Evolutionary conservation across 2,113 vertebrate genomes (phyloP).

Genomic region (Pygoscelis antarcticus): DNA sequence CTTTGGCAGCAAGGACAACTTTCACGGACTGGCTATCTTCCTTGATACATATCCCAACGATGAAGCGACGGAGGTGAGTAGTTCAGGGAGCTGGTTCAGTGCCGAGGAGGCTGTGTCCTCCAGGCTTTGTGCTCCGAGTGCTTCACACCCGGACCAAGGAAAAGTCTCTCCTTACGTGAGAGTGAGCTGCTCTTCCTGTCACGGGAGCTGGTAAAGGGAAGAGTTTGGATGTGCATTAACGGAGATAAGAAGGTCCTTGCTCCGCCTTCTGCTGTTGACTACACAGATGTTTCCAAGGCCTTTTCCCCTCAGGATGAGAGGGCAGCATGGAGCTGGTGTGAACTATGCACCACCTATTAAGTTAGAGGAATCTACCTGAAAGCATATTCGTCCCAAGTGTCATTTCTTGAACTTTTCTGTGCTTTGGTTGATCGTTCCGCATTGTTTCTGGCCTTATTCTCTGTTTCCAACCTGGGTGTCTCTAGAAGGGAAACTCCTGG

Average conservation of each 20-base stretch:
- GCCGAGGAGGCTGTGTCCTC: not conserved
- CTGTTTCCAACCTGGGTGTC: not conserved
- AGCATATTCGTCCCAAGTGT: not conserved
- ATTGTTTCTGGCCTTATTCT: not conserved
- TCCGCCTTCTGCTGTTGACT: not conserved
- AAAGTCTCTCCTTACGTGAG: fast-evolving
- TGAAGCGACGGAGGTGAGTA: slow-evolving; percentile 90
- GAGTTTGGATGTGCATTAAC: fast-evolving
- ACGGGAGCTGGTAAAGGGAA: not conserved
- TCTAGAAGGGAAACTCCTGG: not conserved
- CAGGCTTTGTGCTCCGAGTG: fast-evolving
- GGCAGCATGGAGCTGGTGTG: not conserved
- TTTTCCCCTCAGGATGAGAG: not conserved
- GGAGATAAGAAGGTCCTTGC: not conserved
- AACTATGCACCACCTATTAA: not conserved
- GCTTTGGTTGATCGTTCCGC: not conserved
- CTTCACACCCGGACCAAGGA: not conserved
- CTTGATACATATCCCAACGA: slow-evolving; percentile 97
- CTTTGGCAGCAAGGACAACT: slow-evolving; percentile 94
- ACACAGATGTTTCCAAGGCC: not conserved
- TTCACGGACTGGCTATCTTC: slow-evolving; percentile 93
- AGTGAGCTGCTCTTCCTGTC: not conserved
- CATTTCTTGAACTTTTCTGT: not conserved
- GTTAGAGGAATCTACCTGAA: not conserved
- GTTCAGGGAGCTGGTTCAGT: not conserved